Base-by-base conservation (phyloP, 1,140 invertebrate genomes). In the Aplysia californica region DNA sequence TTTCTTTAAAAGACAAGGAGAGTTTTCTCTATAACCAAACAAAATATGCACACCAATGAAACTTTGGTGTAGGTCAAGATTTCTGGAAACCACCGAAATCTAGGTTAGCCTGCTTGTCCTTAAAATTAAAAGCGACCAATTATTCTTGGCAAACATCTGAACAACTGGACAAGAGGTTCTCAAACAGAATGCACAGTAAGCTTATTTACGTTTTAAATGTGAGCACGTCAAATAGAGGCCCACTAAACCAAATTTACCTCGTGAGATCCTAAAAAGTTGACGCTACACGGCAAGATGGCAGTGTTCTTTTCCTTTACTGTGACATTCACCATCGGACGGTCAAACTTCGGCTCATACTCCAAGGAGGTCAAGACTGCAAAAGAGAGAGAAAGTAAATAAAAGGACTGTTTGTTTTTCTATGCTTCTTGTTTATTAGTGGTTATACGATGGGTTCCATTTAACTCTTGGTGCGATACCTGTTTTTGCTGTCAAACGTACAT, bases 321-420 rank as follows among this genome's bases (percentile, higher is more conserved):
- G 41, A 98, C 95, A 90, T 98, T 98, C 36, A 95, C 94, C 82
- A 97, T 95, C 31, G 95, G 94, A 81, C 97, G 96, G 72, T 96
- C 95, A 87, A 98, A 86, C 59, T 80, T 85, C 15, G 86, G 86
- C 50, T 84, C n/a, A n/a, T n/a, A n/a, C n/a, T n/a, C 82, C 39
- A 75, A 39, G 36, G 76, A 82, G 1, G 70, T 31, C 23, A 78
- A 31, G 38, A 59, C 77, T 70, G 68, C n/a, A n/a, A n/a, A n/a
- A n/a, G n/a, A n/a, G n/a, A n/a, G n/a, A n/a, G n/a, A n/a, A n/a
- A n/a, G n/a, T n/a, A n/a, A n/a, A n/a, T n/a, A n/a, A n/a, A n/a
- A n/a, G n/a, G n/a, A n/a, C n/a, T n/a, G n/a, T n/a, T n/a, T n/a
- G n/a, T n/a, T n/a, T n/a, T n/a, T n/a, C n/a, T n/a, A n/a, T n/a